These are phyloP conservation scores for Dicaeum eximium DNA, from an alignment of 2,113 vertebrate species.

Conservation along the genomic window DNA sequence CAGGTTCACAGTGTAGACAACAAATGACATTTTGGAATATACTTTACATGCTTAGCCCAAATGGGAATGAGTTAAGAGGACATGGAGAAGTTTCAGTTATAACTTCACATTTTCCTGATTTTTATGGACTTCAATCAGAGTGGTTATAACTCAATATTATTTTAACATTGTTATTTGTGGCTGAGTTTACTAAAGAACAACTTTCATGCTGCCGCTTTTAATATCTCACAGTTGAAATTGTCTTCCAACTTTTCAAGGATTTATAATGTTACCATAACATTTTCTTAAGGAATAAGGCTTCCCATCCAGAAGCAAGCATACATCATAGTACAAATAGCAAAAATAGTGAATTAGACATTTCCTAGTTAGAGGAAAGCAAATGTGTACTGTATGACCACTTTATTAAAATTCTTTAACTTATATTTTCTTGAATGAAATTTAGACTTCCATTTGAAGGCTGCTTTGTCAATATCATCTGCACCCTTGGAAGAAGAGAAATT, in stretches of 20 bases:
- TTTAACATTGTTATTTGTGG: slow-evolving; percentile 55
- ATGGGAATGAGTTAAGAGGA: background rate
- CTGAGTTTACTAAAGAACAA: slow-evolving; percentile 22
- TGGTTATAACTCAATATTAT: slow-evolving; percentile 51
- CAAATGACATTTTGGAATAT: background rate
- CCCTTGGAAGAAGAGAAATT: background rate
- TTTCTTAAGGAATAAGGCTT: slow-evolving; percentile 68
- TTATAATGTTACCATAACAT: slow-evolving; percentile 65
- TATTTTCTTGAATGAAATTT: background rate
- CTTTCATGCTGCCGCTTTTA: slow-evolving; percentile 20
- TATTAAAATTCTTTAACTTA: background rate
- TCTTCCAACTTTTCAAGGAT: slow-evolving; percentile 66
- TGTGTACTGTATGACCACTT: background rate
- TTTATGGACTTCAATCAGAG: slow-evolving; percentile 51
- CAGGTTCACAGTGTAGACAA: background rate
- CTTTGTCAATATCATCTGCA: background rate
- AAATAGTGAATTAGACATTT: slow-evolving; percentile 53
- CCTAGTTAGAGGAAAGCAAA: slow-evolving; percentile 46
- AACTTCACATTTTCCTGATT: slow-evolving; percentile 50
- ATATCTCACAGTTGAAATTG: slow-evolving; percentile 47
- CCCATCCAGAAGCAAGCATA: slow-evolving; percentile 49
- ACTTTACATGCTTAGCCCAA: background rate
- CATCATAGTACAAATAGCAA: slow-evolving; percentile 40
- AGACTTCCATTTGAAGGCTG: background rate
- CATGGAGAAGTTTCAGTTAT: slow-evolving; percentile 9